Evolutionary conservation across 2,888 invertebrate species (phyloP), one percentile per base, ranked within the genome.

Genomic region (Globia sparganii): DNA sequence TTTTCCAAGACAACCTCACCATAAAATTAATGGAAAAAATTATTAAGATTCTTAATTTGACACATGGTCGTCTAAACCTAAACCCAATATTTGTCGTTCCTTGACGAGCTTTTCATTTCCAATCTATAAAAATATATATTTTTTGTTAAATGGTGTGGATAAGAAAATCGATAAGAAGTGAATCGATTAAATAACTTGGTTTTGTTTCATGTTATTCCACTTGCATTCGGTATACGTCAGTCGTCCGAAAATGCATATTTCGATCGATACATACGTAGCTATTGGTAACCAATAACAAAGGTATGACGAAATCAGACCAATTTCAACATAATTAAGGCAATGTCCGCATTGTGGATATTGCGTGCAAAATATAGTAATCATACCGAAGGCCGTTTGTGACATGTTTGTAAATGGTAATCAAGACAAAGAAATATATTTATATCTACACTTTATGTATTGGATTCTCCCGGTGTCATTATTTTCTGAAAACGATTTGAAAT

Each of bases 331-430:
- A 59, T 75, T 72, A 85, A 37, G 49, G 62, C 37, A 46, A 75
- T 28, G 43, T 76, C 76, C 72, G 81, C 53, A 64, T 73, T 62
- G 40, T 65, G 0, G 13, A 21, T 61, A 80, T 53, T 84, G 70
- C 72, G 65, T 76, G 85, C 66, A 43, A 81, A 69, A 62, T 70
- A 66, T 72, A 70, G 34, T 70, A 53, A 75, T 85, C 34, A n/a
- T 9, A 40, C 1, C 18, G 43, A 67, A 80, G 58, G 74, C 13
- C 53, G 34, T 25, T 6, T 73, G 74, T 73, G 70, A 49, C 21
- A n/a, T 43, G 69, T 28, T 67, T 73, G 66, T 56, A 31, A 69
- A 64, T 46, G 3, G 11, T n/a, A 49, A 9, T 2, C 3, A 25
- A 72, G 64, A 78, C 67, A 83, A 67, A 62, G 61, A 34, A 34